A percentile compares a stretch with the other conserved stretches of the same genome.
phyloP scores from a whole-genome alignment of 2,888 invertebrate genomes.

The Protula sp. region DNA sequence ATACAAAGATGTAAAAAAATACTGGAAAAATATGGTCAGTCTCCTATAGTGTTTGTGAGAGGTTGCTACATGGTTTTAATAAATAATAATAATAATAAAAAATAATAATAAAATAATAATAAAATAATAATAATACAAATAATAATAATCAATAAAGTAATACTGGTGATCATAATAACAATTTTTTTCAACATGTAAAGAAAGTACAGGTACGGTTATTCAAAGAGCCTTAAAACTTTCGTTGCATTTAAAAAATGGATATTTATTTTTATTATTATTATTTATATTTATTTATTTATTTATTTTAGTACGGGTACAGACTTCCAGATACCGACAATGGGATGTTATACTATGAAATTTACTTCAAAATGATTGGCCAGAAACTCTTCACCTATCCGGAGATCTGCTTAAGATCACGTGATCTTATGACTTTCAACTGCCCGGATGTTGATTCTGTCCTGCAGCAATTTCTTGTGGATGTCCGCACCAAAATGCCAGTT shows the following conservation, averaged over 20 bases:
- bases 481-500: slow-evolving; percentile 34
- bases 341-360: slow-evolving; percentile 40
- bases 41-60: no score
- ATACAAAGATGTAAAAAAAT: slow-evolving; percentile 45
- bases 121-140: no score
- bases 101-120: no score
- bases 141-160: no score
- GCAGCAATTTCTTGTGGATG: slow-evolving; percentile 33
- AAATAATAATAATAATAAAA: no score
- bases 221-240: no score
- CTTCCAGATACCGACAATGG: slow-evolving; percentile 45
- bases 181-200: no score
- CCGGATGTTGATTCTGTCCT: slow-evolving; percentile 38
- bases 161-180: no score
- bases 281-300: background rate
- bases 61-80: no score
- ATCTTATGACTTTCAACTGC: slow-evolving; percentile 30
- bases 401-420: slow-evolving; percentile 34
- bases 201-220: no score
- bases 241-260: no score
- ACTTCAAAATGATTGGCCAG: slow-evolving; percentile 39
- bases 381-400: slow-evolving; percentile 47
- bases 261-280: no score
- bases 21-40: slow-evolving; percentile 49
- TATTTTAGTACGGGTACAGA: slow-evolving; percentile 47